These are phyloP conservation scores for Ageneiosus marmoratus DNA, from an alignment of 2,113 vertebrate genomes.

Conservation along the genomic window DNA sequence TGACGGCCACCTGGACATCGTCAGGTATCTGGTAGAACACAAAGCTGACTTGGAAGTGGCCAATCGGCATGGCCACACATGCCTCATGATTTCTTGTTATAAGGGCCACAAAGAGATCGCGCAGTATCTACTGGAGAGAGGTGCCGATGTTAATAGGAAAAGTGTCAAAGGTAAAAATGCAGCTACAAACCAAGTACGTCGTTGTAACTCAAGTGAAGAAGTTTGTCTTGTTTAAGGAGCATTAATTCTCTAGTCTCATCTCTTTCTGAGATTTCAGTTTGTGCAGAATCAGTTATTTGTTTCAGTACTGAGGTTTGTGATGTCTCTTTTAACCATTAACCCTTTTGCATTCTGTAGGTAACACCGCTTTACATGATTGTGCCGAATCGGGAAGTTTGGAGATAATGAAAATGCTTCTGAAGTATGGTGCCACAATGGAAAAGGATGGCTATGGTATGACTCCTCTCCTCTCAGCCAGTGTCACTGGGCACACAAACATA, in stretches of 20 bases:
- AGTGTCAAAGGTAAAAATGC: slow-evolving; percentile 90
- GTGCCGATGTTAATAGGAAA: slow-evolving; percentile 96
- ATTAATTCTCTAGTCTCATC: neutral
- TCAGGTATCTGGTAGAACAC: slow-evolving; percentile 95
- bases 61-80: slow-evolving; percentile 95
- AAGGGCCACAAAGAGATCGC: slow-evolving; percentile 98
- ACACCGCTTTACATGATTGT: slow-evolving; percentile 95
- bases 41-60: slow-evolving; percentile 96
- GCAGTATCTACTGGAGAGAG: slow-evolving; percentile 93
- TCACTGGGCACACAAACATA: slow-evolving; percentile 97
- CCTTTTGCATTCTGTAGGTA: slow-evolving; percentile 74
- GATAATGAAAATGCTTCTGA: slow-evolving; percentile 97
- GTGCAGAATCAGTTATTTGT: neutral
- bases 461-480: slow-evolving; percentile 93
- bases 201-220: neutral
- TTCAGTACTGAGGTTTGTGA: neutral
- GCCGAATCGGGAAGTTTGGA: slow-evolving; percentile 98
- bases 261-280: neutral
- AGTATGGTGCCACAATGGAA: slow-evolving; percentile 96
- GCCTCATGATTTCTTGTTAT: slow-evolving; percentile 98
- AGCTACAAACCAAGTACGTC: neutral
- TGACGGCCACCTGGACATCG: slow-evolving; percentile 95
- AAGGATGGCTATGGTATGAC: slow-evolving; percentile 98
- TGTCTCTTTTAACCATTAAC: neutral
- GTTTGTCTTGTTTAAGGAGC: neutral